Conservation (phyloP, 1,140 invertebrate genomes). For the Drosophila grimshawi region DNA sequence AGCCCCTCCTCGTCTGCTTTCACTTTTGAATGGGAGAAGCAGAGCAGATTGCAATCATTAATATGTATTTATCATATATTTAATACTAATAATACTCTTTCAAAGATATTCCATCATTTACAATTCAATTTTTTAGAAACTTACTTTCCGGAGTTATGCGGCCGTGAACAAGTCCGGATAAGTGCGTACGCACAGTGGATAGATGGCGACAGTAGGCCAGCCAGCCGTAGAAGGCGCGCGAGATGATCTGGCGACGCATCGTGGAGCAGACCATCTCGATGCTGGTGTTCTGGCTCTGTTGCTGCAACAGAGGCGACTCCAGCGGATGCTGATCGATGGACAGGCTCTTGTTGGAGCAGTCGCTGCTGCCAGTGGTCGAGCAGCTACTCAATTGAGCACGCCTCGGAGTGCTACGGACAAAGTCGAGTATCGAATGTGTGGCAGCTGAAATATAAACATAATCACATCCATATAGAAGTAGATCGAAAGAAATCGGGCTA, state of each 20-base stretch:
- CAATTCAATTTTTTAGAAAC: conserved; percentile 9
- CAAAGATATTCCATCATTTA: no score
- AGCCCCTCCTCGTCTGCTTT: conserved; percentile 87
- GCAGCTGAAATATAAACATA: conserved; percentile 52
- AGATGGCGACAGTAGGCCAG: conserved; percentile 96
- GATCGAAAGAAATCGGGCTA: neutral
- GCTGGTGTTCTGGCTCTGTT: conserved; percentile 85
- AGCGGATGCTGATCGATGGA: conserved; percentile 79
- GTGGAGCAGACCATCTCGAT: conserved; percentile 94
- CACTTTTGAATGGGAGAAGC: conserved; percentile 74
- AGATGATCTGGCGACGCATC: conserved; percentile 97
- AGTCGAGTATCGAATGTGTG: conserved; percentile 79
- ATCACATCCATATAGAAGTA: neutral
- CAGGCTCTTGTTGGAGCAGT: conserved; percentile 83
- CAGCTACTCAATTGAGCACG: conserved; percentile 82
- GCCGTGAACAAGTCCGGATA: conserved; percentile 93
- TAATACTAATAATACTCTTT: neutral
- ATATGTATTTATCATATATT: no score
- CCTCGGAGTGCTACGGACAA: conserved; percentile 78
- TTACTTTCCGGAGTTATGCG: conserved; percentile 87
- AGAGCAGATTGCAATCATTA: conserved; percentile 1
- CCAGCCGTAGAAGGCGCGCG: conserved; percentile 98
- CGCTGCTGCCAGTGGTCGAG: conserved; percentile 83
- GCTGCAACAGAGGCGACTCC: conserved; percentile 74
- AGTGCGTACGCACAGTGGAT: conserved; percentile 95